phyloP scores from a whole-genome alignment of 2,888 invertebrate species.

The Metallyticus violacea region DNA sequence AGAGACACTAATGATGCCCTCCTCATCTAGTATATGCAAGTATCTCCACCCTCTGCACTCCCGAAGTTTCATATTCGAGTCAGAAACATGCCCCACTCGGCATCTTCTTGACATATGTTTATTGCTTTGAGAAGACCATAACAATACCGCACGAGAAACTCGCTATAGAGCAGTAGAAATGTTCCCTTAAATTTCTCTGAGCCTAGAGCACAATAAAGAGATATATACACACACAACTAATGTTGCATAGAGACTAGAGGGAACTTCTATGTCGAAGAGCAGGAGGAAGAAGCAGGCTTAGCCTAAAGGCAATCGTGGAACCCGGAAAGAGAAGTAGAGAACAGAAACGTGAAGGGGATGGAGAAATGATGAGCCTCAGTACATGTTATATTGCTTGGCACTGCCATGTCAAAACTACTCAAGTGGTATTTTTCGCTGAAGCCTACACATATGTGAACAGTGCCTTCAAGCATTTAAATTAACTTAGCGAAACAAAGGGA shows the following conservation, averaged over 20 bases:
- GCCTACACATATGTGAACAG: background rate
- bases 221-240: background rate
- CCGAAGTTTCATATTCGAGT: background rate
- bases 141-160: background rate
- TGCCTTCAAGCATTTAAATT: background rate
- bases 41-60: background rate
- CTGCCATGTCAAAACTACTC: background rate
- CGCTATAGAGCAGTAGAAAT: background rate
- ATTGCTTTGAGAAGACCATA: background rate
- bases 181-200: background rate
- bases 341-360: background rate
- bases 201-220: background rate
- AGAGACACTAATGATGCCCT: background rate
- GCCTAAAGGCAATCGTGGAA: background rate
- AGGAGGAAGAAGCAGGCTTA: background rate
- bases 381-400: background rate
- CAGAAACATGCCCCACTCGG: background rate
- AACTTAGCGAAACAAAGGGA: no score
- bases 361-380: background rate
- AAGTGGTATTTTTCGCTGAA: background rate
- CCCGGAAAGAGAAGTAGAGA: background rate
- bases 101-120: background rate
- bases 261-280: background rate
- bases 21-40: background rate
- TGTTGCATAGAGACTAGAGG: background rate